phyloP scores from a whole-genome alignment of 1,140 invertebrate species.

The Riptortus pedestris region DNA sequence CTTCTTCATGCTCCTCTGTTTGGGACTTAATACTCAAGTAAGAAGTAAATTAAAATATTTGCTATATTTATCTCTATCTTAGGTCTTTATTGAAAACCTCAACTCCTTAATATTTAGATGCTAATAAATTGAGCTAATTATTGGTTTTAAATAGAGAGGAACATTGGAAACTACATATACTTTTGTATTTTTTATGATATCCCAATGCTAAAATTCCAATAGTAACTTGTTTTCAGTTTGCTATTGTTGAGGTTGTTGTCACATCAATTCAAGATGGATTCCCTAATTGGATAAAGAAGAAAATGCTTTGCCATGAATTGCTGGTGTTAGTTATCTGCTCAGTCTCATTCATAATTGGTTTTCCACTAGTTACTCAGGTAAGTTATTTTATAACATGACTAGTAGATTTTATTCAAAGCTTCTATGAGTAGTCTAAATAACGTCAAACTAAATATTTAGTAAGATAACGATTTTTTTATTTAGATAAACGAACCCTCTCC shows the following conservation, averaged over 20 bases:
- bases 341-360: conserved; percentile 68
- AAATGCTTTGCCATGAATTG: conserved; percentile 74
- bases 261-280: conserved; percentile 87
- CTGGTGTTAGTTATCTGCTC: conserved; percentile 71
- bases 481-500: too few relatives aligned
- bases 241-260: conserved; percentile 82
- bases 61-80: not conserved
- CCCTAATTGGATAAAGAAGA: conserved; percentile 66
- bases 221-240: conserved; percentile 50
- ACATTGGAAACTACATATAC: too few relatives aligned
- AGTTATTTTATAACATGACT: not conserved
- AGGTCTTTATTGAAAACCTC: too few relatives aligned
- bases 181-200: too few relatives aligned
- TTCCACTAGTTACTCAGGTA: conserved; percentile 75
- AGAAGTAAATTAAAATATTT: not conserved
- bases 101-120: too few relatives aligned
- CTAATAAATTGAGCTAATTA: too few relatives aligned
- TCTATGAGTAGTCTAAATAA: not conserved
- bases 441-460: not conserved
- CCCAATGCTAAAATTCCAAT: not conserved
- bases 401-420: not conserved
- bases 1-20: conserved; percentile 81
- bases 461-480: not conserved
- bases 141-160: too few relatives aligned
- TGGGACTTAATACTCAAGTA: conserved; percentile 86